Percentiles rank a stretch among this genome's conserved stretches.
These are phyloP conservation scores for Tricholaema leucomelas DNA, from an alignment of 2,113 vertebrate genomes.

Conservation along the genomic window DNA sequence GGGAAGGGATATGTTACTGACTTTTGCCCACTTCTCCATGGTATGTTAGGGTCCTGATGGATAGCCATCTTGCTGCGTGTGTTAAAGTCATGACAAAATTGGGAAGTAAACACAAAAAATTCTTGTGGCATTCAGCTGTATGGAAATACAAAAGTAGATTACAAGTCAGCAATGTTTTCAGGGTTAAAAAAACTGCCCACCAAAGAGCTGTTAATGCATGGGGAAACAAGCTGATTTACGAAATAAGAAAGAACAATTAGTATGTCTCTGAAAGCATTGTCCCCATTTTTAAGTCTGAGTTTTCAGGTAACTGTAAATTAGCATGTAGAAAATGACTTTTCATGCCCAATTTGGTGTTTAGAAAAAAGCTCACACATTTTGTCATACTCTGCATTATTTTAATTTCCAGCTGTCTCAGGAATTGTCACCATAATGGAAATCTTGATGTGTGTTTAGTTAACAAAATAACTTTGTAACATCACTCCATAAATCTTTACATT, in stretches of 20 bases:
- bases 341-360: not conserved
- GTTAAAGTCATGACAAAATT: not conserved
- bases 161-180: not conserved
- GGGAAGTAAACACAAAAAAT: not conserved
- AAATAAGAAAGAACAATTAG: not conserved
- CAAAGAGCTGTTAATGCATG: not conserved
- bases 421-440: not conserved
- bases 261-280: not conserved
- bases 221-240: not conserved
- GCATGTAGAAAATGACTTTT: not conserved
- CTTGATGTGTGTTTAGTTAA: not conserved
- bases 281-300: not conserved
- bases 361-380: not conserved
- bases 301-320: not conserved
- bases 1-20: not conserved
- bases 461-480: not conserved
- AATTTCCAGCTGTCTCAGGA: not conserved
- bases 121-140: not conserved
- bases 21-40: not conserved
- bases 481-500: not conserved
- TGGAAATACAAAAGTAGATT: not conserved
- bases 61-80: not conserved
- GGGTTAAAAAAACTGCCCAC: not conserved
- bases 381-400: not conserved
- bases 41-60: not conserved